phyloP scores from a whole-genome alignment of 2,888 invertebrate species.

The Diachrysia chrysitis region DNA sequence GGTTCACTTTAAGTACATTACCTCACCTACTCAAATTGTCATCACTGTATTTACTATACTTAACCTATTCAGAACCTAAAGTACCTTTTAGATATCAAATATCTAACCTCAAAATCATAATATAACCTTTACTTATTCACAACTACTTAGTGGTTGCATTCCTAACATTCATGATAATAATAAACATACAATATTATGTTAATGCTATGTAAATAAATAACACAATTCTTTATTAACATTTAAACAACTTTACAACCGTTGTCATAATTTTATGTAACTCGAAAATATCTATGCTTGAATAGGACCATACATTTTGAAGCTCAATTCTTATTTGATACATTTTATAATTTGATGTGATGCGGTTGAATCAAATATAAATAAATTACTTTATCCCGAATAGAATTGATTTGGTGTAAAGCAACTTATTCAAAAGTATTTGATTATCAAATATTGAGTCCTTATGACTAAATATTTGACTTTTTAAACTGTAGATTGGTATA shows the following conservation, averaged over 20 bases:
- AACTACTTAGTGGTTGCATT: conserved; percentile 19
- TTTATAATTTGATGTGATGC: conserved; percentile 14
- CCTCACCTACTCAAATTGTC: too few species aligned
- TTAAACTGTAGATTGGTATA: too few species aligned
- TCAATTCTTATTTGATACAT: conserved; percentile 23
- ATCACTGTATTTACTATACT: background rate
- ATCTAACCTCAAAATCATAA: background rate
- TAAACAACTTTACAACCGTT: conserved; percentile 29
- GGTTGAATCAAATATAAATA: conserved; percentile 8
- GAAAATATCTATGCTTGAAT: conserved; percentile 31
- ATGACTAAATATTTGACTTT: too few species aligned
- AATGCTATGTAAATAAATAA: conserved; percentile 31
- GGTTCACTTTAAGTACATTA: too few species aligned
- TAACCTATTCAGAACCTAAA: background rate
- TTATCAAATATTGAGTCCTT: too few species aligned
- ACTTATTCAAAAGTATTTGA: background rate
- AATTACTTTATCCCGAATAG: background rate
- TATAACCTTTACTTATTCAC: conserved; percentile 17
- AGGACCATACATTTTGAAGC: conserved; percentile 36
- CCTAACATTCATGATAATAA: background rate
- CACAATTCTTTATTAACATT: conserved; percentile 38
- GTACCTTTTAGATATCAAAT: background rate
- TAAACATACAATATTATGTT: conserved; percentile 30
- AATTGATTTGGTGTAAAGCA: background rate
- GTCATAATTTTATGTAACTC: conserved; percentile 46